Evolutionary conservation across 2,797 vertebrate genomes (phyloP).

Genomic region (Rachycentron canadum): DNA sequence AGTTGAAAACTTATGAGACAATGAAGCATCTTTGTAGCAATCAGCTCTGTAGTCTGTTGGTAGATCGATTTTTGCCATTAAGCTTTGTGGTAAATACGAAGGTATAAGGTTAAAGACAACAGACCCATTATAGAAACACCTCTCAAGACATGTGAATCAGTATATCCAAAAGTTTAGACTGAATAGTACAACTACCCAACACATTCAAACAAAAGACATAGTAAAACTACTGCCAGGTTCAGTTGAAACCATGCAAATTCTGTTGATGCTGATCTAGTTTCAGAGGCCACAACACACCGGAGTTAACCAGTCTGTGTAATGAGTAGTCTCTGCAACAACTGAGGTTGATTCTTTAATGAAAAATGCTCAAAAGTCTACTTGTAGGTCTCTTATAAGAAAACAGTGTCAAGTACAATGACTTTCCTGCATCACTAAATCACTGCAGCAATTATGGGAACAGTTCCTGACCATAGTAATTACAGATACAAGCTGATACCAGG

Average conservation of each 20-base stretch:
- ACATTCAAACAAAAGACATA: neutral
- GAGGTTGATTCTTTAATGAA: neutral
- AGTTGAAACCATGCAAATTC: conserved; percentile 15
- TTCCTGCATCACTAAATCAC: neutral
- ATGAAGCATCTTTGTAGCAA: neutral
- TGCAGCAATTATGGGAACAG: neutral
- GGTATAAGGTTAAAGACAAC: neutral
- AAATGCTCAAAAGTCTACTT: neutral
- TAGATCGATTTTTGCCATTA: neutral
- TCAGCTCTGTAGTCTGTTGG: neutral
- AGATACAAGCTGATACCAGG: neutral
- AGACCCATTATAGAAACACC: too few species aligned
- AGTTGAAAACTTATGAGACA: neutral
- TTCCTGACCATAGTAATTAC: neutral
- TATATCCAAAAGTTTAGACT: neutral
- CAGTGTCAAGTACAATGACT: neutral
- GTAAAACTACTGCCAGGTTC: neutral
- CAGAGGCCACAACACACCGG: neutral
- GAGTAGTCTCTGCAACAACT: too few species aligned
- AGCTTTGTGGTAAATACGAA: neutral
- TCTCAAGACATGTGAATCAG: neutral
- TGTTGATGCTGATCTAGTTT: neutral
- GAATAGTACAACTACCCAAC: neutral
- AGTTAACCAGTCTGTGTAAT: too few species aligned
- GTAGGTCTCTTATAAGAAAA: neutral